Evolutionary conservation across 1,140 invertebrate genomes (phyloP), one percentile per base, ranked within the genome.

Genomic region (Drosophila suzukii): DNA sequence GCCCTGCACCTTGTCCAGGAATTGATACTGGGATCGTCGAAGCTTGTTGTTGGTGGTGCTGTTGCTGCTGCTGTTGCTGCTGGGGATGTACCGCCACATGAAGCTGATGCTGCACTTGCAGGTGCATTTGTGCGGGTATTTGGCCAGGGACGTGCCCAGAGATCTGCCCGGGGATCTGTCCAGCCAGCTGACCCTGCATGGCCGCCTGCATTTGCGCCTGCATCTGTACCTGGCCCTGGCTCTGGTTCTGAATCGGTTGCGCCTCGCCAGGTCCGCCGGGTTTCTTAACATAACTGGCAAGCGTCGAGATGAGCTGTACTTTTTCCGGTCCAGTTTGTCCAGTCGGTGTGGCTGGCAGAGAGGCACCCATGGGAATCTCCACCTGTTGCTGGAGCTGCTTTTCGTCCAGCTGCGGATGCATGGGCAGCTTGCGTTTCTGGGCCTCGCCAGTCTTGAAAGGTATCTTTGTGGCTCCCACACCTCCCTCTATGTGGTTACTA

Each of bases 381-480:
- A 47, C 34, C 17, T 54, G 78, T n/a, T 54, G 71, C 6, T 60
- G 76, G 0, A 60, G 57, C n/a, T 80, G 63, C 46, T 88, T 86
- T 36, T 85, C 83, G 39, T 86, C 78, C 8, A 72, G 20, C 11
- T 72, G 81, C 15, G 68, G 66, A 6, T 75, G 76, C 66, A 75
- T 49, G 10, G 70, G 50, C 24, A 81, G 41, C 47, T 88, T 86
- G 2, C 83, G 58, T 13, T 86, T 88, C 12, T 78, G 65, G 0
- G 62, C 43, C 49, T 86, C 82, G 0, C 50, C 57, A 0, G 58
- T 39, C 24, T 62, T 49, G 3, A 68, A 72, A 0, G 53, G 10
- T 17, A 58, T 50, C 30, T 72, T 72, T 20, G 17, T 12, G 36
- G 50, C 41, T 6, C 24, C 49, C 41, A 65, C 41, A 5, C 11